Conservation (phyloP, 2,113 vertebrate genomes). For the Microtus oregoni region DNA sequence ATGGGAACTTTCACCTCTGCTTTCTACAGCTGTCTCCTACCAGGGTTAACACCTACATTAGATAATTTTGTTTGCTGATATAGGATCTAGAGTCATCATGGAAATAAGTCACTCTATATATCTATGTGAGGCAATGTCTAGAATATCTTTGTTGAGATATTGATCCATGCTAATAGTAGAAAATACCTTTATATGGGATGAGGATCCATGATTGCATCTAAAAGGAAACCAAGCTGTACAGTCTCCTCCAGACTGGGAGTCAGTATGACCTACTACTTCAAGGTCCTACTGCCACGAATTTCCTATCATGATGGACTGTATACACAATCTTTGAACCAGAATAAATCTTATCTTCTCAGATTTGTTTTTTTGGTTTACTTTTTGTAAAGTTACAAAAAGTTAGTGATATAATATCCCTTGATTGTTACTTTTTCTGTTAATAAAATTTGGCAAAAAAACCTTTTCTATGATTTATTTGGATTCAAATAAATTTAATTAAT, state of each 20-base stretch:
- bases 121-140: no score
- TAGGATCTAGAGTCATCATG: background rate
- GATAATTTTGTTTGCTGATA: background rate
- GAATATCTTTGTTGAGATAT: background rate
- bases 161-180: background rate
- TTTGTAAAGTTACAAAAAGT: background rate
- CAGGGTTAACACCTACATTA: no score
- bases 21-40: background rate
- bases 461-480: background rate
- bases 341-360: background rate
- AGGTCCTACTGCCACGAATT: accelerated
- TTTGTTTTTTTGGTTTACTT: background rate
- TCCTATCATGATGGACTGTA: background rate
- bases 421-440: background rate
- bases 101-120: background rate
- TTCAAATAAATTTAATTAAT: background rate
- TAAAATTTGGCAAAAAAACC: background rate
- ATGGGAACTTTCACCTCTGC: background rate
- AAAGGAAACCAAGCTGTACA: no score
- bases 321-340: background rate
- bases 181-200: background rate
- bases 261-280: background rate
- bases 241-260: no score
- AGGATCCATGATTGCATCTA: background rate
- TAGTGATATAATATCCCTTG: background rate